These are phyloP conservation scores for Crematogaster levior DNA, from an alignment of 2,888 invertebrate species.

Conservation along the genomic window DNA sequence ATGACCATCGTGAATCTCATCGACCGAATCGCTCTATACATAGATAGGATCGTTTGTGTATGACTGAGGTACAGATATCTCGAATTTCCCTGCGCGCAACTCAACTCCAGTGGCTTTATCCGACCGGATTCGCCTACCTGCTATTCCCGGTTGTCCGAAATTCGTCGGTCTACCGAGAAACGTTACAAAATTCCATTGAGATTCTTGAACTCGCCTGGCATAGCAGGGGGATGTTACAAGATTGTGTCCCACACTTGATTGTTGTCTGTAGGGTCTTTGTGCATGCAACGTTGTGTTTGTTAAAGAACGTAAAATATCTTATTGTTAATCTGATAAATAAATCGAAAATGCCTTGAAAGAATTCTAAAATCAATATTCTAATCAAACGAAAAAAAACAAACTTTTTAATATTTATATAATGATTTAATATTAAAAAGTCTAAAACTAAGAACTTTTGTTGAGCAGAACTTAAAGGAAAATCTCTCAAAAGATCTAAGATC, in stretches of 20 bases:
- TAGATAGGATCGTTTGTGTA: conserved; percentile 38
- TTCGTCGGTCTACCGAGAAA: conserved; percentile 51
- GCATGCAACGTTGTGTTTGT: background rate
- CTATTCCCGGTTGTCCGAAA: conserved; percentile 45
- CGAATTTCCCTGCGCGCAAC: conserved; percentile 49
- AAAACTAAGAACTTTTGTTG: background rate
- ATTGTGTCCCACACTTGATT: background rate
- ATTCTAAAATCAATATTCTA: background rate
- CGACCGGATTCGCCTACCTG: conserved; percentile 47
- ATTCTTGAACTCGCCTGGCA: conserved; percentile 34
- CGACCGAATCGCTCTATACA: conserved; percentile 13
- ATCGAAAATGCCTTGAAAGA: background rate
- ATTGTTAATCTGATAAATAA: too few relatives aligned
- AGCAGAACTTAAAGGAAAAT: background rate
- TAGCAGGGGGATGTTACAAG: background rate
- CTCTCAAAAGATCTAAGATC: background rate
- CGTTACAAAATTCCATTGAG: conserved; percentile 54
- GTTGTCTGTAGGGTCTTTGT: conserved; percentile 2
- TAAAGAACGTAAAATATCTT: background rate
- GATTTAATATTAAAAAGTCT: too few relatives aligned
- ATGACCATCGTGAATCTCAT: conserved; percentile 22
- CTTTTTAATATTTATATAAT: too few relatives aligned
- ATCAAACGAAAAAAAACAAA: background rate
- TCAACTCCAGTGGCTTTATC: conserved; percentile 35
- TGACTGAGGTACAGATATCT: conserved; percentile 46